Percentiles rank a stretch among this genome's conserved stretches.
Evolutionary conservation across 2,113 vertebrate species (phyloP).

Genomic region (Corythoichthys intestinalis): DNA sequence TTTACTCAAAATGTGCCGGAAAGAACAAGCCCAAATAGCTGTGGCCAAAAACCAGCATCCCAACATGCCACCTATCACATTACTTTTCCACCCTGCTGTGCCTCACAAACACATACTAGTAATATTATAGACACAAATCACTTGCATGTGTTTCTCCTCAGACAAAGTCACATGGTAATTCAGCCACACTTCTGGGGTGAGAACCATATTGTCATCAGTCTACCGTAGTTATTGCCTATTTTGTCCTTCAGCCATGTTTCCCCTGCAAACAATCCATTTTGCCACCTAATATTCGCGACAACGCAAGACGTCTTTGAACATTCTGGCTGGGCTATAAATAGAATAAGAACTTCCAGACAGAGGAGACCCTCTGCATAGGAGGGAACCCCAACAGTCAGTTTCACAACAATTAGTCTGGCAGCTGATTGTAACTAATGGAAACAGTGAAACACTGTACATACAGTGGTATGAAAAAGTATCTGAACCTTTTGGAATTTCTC

Average conservation of each 20-base stretch:
- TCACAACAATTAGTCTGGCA: too few relatives aligned
- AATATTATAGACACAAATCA: background rate
- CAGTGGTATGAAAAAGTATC: too few relatives aligned
- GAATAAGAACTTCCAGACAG: conserved; percentile 55
- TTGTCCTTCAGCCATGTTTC: too few relatives aligned
- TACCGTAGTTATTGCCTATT: too few relatives aligned
- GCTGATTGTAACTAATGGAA: too few relatives aligned
- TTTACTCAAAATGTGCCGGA: background rate
- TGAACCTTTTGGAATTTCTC: too few relatives aligned
- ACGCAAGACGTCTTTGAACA: conserved; percentile 23
- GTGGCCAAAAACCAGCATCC: conserved; percentile 45
- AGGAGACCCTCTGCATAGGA: background rate
- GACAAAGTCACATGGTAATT: background rate
- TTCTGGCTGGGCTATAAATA: conserved; percentile 46
- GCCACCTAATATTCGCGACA: conserved; percentile 13
- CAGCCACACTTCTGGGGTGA: background rate
- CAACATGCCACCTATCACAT: conserved; percentile 10
- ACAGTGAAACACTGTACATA: too few relatives aligned
- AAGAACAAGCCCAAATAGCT: conserved; percentile 56
- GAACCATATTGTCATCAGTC: too few relatives aligned
- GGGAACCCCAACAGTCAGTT: background rate
- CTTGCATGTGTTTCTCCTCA: background rate
- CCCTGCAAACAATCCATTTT: background rate
- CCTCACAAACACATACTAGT: background rate
- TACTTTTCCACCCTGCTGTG: background rate